phyloP scores from a whole-genome alignment of 2,113 vertebrate species.

The Bucco capensis region DNA sequence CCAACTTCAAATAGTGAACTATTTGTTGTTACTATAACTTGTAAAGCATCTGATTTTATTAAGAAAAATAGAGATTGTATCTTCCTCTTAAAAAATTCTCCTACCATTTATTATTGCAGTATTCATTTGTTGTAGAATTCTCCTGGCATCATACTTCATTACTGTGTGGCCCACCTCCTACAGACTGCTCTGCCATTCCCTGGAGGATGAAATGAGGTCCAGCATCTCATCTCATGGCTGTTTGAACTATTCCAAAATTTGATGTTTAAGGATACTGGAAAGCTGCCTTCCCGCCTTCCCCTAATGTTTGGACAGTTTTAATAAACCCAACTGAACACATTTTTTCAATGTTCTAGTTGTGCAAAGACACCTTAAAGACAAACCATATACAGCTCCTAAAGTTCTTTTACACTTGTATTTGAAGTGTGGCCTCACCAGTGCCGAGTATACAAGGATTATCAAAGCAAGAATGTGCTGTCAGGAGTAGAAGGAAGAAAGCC shows the following conservation, averaged over 20 bases:
- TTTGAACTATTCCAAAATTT: neutral
- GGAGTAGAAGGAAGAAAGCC: neutral
- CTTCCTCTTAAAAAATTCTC: neutral
- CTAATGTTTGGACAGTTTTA: neutral
- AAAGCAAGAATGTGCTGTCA: neutral
- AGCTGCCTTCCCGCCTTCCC: neutral
- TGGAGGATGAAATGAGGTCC: neutral
- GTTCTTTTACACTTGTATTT: neutral
- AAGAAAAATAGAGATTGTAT: neutral
- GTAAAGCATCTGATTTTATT: neutral
- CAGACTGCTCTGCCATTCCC: neutral
- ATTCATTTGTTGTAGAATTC: neutral
- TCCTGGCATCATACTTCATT: neutral
- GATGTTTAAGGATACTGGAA: neutral
- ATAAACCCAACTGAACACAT: neutral
- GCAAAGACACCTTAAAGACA: neutral
- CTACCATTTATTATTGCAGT: neutral
- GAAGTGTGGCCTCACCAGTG: too few species aligned
- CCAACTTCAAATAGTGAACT: constrained; percentile 12
- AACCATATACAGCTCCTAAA: neutral
- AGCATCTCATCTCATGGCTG: neutral
- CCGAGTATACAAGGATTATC: too few species aligned
- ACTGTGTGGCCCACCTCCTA: neutral
- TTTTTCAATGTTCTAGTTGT: neutral
- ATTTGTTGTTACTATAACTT: neutral